phyloP scores from a whole-genome alignment of 2,888 invertebrate genomes.

The Drosophila melanocephala region DNA sequence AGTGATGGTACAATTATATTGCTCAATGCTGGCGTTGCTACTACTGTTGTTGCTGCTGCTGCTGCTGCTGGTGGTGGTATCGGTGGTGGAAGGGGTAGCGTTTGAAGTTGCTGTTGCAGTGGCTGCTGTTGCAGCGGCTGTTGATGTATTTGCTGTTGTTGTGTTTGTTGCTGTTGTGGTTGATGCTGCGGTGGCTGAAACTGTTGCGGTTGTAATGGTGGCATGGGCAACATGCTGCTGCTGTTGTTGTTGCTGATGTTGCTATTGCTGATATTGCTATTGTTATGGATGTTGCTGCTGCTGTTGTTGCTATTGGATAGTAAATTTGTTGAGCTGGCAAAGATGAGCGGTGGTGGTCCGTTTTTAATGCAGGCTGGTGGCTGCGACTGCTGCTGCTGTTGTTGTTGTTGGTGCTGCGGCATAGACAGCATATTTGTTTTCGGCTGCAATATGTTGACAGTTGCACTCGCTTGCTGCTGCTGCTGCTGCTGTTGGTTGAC shows the following conservation, averaged over 20 bases:
- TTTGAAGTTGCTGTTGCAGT: slow-evolving; percentile 37
- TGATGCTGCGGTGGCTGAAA: slow-evolving; percentile 29
- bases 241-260: slow-evolving; percentile 27
- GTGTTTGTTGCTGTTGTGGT: slow-evolving; percentile 37
- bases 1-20: slow-evolving; percentile 61
- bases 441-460: slow-evolving; percentile 48
- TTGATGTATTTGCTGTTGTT: slow-evolving; percentile 27
- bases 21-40: slow-evolving; percentile 61
- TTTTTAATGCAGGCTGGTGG: slow-evolving; percentile 49
- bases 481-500: slow-evolving; percentile 40
- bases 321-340: slow-evolving; percentile 62
- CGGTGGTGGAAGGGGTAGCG: slow-evolving; percentile 33
- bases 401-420: slow-evolving; percentile 55
- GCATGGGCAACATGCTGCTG: slow-evolving; percentile 19
- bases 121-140: slow-evolving; percentile 39
- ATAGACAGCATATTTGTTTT: slow-evolving; percentile 57
- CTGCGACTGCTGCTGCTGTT: slow-evolving; percentile 37
- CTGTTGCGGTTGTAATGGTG: slow-evolving; percentile 42
- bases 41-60: slow-evolving; percentile 35
- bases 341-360: slow-evolving; percentile 78
- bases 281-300: slow-evolving; percentile 37
- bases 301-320: slow-evolving; percentile 56
- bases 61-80: slow-evolving; percentile 42
- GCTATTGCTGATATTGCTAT: slow-evolving; percentile 39
- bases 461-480: slow-evolving; percentile 32